A percentile compares a stretch with the other conserved stretches of the same genome.
These are phyloP conservation scores for Indicator maculatus DNA, from an alignment of 2,113 vertebrate genomes.

Conservation along the genomic window DNA sequence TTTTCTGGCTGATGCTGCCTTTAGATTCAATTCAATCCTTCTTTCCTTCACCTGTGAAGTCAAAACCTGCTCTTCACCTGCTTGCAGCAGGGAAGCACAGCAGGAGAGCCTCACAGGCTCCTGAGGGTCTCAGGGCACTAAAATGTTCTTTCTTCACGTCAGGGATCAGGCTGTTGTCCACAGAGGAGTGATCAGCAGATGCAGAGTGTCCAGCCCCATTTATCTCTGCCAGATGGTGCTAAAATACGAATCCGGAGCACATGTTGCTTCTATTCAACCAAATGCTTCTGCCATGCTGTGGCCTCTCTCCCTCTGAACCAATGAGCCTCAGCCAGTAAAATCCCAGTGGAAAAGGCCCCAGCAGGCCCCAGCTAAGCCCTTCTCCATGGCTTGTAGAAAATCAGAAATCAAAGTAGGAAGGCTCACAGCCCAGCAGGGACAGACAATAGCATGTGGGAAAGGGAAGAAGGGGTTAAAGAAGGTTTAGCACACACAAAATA, in stretches of 20 bases:
- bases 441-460: neutral
- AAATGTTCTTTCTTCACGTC: neutral
- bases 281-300: slow-evolving; percentile 49
- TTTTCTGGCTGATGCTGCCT: neutral
- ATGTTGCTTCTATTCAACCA: slow-evolving; percentile 59
- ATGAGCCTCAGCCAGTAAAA: slow-evolving; percentile 13
- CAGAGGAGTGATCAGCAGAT: neutral
- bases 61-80: neutral
- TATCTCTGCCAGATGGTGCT: slow-evolving; percentile 67
- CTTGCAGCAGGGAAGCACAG: neutral
- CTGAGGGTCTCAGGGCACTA: neutral
- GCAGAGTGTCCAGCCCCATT: slow-evolving; percentile 48
- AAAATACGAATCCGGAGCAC: neutral
- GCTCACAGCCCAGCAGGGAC: neutral
- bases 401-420: neutral
- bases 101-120: neutral
- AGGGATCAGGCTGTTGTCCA: neutral
- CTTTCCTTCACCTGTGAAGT: neutral
- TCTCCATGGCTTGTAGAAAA: neutral
- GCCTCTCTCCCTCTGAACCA: slow-evolving; percentile 23
- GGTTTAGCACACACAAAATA: slow-evolving; percentile 14
- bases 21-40: neutral
- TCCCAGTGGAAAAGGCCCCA: neutral
- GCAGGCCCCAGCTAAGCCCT: neutral
- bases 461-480: slow-evolving; percentile 36